phyloP scores from a whole-genome alignment of 2,888 invertebrate species.

The Muschampia plurimacula region DNA sequence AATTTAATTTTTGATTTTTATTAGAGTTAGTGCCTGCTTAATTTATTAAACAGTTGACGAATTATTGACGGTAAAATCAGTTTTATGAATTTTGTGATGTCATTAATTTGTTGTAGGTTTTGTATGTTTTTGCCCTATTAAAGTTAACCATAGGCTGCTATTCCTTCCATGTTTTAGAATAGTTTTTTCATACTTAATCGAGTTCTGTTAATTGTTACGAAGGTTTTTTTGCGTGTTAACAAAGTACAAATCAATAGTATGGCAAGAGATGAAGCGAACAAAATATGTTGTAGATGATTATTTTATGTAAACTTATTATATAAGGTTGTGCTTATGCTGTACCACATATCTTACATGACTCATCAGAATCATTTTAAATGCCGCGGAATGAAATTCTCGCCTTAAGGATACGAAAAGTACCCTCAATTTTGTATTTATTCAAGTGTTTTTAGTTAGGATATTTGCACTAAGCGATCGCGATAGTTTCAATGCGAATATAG shows the following conservation, averaged over 20 bases:
- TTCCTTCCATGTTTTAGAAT: conserved; percentile 27
- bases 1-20: conserved; percentile 16
- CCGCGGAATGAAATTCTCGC: conserved; percentile 56
- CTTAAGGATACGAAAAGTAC: conserved; percentile 47
- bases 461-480: conserved; percentile 1
- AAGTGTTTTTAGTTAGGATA: conserved; percentile 2
- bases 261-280: conserved; percentile 57
- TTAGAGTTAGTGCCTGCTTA: conserved; percentile 18
- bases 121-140: conserved; percentile 29
- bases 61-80: not conserved
- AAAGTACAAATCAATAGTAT: conserved; percentile 75
- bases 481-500: not conserved
- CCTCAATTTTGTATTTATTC: conserved; percentile 7
- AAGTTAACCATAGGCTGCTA: conserved; percentile 24
- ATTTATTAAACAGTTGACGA: not conserved
- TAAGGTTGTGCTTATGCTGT: conserved; percentile 73
- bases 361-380: conserved; percentile 47
- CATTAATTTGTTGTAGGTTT: not conserved
- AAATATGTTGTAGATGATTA: conserved; percentile 47
- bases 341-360: conserved; percentile 65
- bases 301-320: conserved; percentile 43
- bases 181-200: conserved; percentile 38
- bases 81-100: not conserved
- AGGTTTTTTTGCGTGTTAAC: conserved; percentile 63
- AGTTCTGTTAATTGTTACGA: conserved; percentile 39